These are phyloP conservation scores for Octopus sinensis DNA, from an alignment of 1,140 invertebrate genomes.

Conservation along the genomic window DNA sequence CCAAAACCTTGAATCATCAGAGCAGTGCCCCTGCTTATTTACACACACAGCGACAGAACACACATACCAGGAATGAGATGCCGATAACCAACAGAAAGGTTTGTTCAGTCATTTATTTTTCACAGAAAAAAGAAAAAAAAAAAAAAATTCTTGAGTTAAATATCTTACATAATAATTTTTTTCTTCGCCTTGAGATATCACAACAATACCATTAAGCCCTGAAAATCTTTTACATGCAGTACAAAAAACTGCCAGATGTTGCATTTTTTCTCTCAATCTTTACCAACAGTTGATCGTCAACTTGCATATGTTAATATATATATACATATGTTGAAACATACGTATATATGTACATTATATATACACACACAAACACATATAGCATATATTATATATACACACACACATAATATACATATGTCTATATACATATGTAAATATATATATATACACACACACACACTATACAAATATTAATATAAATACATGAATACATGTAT, in stretches of 20 bases:
- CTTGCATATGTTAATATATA: too few species aligned
- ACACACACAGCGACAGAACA: conserved; percentile 21
- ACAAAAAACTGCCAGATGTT: conserved; percentile 11
- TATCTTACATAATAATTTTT: conserved; percentile 13
- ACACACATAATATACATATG: too few species aligned
- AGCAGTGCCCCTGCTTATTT: neutral
- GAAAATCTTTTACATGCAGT: conserved; percentile 8
- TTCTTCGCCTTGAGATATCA: conserved; percentile 10
- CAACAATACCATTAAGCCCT: conserved; percentile 14
- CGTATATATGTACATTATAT: too few species aligned
- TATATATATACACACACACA: too few species aligned
- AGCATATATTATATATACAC: too few species aligned
- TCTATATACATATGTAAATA: too few species aligned
- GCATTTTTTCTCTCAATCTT: too few species aligned
- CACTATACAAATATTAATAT: neutral
- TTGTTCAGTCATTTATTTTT: conserved; percentile 16
- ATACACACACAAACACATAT: too few species aligned
- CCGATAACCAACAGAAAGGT: conserved; percentile 19
- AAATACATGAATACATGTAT: neutral
- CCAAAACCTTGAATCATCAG: conserved; percentile 28
- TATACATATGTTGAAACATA: too few species aligned
- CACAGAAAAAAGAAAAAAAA: conserved; percentile 12
- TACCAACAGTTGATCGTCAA: too few species aligned
- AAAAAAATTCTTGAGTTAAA: neutral
- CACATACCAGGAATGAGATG: conserved; percentile 27